Conservation (phyloP, 2,888 invertebrate species). For the Folsomia manolachei region DNA sequence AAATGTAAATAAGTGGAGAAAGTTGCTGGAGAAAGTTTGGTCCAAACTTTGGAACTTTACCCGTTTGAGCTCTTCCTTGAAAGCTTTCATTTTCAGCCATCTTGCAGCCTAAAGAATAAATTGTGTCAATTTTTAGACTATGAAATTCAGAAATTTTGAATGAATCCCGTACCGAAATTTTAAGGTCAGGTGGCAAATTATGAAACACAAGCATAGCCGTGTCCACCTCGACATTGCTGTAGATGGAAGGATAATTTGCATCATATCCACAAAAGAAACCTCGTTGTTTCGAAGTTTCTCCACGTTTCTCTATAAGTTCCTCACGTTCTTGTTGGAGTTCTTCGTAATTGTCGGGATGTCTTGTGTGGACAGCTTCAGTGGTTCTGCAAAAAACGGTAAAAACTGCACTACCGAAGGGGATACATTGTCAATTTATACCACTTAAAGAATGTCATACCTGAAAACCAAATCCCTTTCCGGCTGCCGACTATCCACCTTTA, state of each 20-base stretch:
- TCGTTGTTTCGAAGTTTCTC: constrained; percentile 19
- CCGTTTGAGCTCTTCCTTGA: constrained; percentile 36
- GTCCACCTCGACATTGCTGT: constrained; percentile 33
- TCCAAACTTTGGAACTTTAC: constrained; percentile 17
- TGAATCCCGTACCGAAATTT: constrained; percentile 36
- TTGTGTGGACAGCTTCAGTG: constrained; percentile 26
- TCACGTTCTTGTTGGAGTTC: constrained; percentile 22
- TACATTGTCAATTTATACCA: too few species aligned
- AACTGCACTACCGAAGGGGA: too few species aligned
- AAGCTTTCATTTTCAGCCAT: constrained; percentile 32
- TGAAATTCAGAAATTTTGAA: neutral
- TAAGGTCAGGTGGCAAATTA: constrained; percentile 43
- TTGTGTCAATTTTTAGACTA: neutral
- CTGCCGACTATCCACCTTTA: constrained; percentile 24
- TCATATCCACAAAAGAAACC: constrained; percentile 38
- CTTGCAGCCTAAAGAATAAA: constrained; percentile 28
- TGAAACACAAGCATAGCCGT: constrained; percentile 38
- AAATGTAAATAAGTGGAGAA: too few species aligned
- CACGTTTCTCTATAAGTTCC: constrained; percentile 17
- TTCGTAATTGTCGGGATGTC: constrained; percentile 31
- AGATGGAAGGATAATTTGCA: constrained; percentile 23
- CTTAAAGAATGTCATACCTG: constrained; percentile 1
- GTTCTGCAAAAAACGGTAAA: constrained; percentile 3
- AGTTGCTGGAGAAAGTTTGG: neutral
- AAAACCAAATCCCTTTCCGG: constrained; percentile 30